phyloP scores from a whole-genome alignment of 2,797 vertebrate genomes.

The Acrocephalus scirpaceus region DNA sequence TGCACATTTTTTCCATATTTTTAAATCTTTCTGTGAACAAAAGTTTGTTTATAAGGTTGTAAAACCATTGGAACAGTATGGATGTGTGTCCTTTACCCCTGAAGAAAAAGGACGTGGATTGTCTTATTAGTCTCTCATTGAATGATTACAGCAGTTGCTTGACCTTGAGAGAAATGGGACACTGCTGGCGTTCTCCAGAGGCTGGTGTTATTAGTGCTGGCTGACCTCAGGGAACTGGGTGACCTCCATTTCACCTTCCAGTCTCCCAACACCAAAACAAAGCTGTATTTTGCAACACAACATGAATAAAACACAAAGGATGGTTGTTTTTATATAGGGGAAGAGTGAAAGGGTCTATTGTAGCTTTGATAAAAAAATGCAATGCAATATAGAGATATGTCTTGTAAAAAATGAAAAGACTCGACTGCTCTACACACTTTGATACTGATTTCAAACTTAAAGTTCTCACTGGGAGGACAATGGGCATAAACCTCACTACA shows the following conservation, averaged over 20 bases:
- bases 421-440: not conserved
- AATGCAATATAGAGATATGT: slow-evolving; percentile 7
- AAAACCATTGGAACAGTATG: not conserved
- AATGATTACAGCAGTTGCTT: slow-evolving; percentile 34
- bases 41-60: not conserved
- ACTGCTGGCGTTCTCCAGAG: not conserved
- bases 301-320: not conserved
- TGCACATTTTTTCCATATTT: not conserved
- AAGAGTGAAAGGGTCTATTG: not conserved
- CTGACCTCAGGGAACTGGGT: not conserved
- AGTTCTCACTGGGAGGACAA: not conserved
- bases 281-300: slow-evolving; percentile 1
- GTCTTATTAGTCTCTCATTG: slow-evolving; percentile 42
- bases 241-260: slow-evolving; percentile 53
- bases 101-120: slow-evolving; percentile 6
- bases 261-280: slow-evolving; percentile 18
- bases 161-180: slow-evolving; percentile 43
- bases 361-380: not conserved
- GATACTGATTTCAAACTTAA: not conserved
- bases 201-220: slow-evolving; percentile 39
- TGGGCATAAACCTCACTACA: not conserved
- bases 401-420: not conserved
- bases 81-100: not conserved
- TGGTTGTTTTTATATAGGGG: not conserved
- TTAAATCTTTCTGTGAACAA: not conserved